A percentile compares a stretch with the other conserved stretches of the same genome.
Conservation (phyloP, 2,888 invertebrate species). For the Arrhopalites spinosus region DNA sequence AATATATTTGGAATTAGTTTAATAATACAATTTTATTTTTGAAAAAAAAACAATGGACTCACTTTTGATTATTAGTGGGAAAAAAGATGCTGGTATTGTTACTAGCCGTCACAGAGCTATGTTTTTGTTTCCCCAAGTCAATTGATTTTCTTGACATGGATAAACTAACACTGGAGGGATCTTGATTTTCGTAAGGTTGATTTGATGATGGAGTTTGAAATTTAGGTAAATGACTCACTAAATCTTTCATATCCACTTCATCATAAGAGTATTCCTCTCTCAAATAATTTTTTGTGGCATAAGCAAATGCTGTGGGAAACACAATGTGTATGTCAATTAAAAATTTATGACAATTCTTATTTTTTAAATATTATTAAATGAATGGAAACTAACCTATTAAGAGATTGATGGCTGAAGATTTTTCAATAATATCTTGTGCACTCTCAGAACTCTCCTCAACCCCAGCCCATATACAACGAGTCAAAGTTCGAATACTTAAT, state of each 20-base stretch:
- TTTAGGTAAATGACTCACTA: conserved; percentile 48
- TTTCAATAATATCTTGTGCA: conserved; percentile 45
- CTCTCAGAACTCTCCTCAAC: conserved; percentile 42
- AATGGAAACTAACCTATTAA: conserved; percentile 13
- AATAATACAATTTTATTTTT: not conserved
- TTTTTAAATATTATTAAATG: too few relatives aligned
- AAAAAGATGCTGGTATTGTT: conserved; percentile 1
- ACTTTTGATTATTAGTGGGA: not conserved
- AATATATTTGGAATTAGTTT: not conserved
- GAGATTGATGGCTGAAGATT: conserved; percentile 47
- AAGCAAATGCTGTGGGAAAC: conserved; percentile 47
- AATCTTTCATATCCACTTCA: conserved; percentile 46
- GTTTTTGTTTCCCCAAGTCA: conserved; percentile 14
- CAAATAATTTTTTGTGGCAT: conserved; percentile 47
- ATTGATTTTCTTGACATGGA: conserved; percentile 7
- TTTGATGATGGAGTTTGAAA: conserved; percentile 52
- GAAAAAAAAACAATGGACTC: not conserved
- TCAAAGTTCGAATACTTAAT: conserved; percentile 44
- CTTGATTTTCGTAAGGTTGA: conserved; percentile 30
- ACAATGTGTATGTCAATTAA: too few relatives aligned
- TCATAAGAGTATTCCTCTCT: conserved; percentile 51
- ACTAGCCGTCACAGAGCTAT: conserved; percentile 12
- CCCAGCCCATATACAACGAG: conserved; percentile 47
- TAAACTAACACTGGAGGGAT: not conserved
- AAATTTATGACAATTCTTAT: too few relatives aligned